A percentile compares a stretch with the other conserved stretches of the same genome.
phyloP scores from a whole-genome alignment of 92 coral and sea anemone genomes.

The Hydrozoanthus gracilis region DNA sequence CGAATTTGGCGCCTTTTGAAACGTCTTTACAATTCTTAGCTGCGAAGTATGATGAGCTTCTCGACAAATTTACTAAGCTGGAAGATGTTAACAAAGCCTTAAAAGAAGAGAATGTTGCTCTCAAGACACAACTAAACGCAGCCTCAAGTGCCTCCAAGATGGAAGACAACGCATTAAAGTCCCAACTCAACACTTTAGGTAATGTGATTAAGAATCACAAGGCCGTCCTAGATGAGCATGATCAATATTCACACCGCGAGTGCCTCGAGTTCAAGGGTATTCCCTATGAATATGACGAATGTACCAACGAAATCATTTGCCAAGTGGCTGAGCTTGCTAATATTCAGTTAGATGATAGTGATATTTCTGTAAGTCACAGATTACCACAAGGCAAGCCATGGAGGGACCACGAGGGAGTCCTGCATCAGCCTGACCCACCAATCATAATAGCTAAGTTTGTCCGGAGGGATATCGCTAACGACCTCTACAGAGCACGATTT shows the following conservation, averaged over 20 bases:
- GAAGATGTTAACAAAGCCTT: not conserved
- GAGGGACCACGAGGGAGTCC: not conserved
- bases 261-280: not conserved
- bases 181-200: not conserved
- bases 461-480: not conserved
- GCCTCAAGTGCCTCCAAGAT: not conserved
- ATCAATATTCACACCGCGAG: slow-evolving; percentile 6
- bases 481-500: not conserved
- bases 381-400: not conserved
- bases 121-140: not conserved
- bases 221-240: not conserved
- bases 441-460: slow-evolving; percentile 1
- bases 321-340: not conserved
- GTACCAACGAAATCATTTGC: not conserved
- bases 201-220: not conserved
- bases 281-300: not conserved
- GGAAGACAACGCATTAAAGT: not conserved
- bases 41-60: slow-evolving; percentile 12
- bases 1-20: not conserved
- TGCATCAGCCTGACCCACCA: not conserved
- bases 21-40: not conserved
- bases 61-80: not conserved
- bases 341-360: not conserved
- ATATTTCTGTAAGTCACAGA: not conserved
- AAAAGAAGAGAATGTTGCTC: not conserved